Base-by-base conservation (phyloP, 2,113 vertebrate genomes). In the Actenoides lindsayi region DNA sequence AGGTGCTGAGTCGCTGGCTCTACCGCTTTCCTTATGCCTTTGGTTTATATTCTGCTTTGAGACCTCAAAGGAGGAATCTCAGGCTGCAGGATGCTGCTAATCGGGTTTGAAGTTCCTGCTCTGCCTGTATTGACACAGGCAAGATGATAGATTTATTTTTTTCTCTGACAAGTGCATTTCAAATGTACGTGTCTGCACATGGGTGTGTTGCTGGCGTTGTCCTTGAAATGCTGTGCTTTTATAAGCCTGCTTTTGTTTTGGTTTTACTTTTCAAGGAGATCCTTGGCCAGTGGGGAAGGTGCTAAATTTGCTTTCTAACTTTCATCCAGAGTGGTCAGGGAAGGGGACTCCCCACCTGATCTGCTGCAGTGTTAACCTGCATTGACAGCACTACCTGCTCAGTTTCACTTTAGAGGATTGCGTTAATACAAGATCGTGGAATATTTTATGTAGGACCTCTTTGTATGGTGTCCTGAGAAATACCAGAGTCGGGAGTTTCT, bases 101-200 rank as follows among this genome's bases (percentile, higher is more conserved):
- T 89, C n/a, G 28, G 76, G 77, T 95, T 96, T 97, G 96, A 91
- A 95, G 92, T 94, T 95, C 92, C 89, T 95, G 90, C 94, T 91
- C 93, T 73, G 80, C 70, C 86, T 82, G 31, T 81, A 90, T 87
- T 71, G 89, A 93, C 90, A 82, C n/a, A 51, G 70, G 41, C 89
- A 71, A 87, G 94, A 82, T 33, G 80, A 91, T 73, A 73, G 90
- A 64, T 90, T 86, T 94, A 57, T 89, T 91, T 93, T 94, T 71
- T 74, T 50, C 79, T 94, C 83, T 93, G 65, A 87, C 95, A 46
- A 92, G 42, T 25, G 35, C 13, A 2, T 95, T 96, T 93, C 80
- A 82, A 31, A 81, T 30, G 17, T 89, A 63, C 48, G 6, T 89
- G 93, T 90, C 92, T 89, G 89, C 65, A 7, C 86, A 92, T 71